Evolutionary conservation across 1,140 invertebrate genomes (phyloP), one percentile per base, ranked within the genome.

Genomic region (Trichonephila clavata): DNA sequence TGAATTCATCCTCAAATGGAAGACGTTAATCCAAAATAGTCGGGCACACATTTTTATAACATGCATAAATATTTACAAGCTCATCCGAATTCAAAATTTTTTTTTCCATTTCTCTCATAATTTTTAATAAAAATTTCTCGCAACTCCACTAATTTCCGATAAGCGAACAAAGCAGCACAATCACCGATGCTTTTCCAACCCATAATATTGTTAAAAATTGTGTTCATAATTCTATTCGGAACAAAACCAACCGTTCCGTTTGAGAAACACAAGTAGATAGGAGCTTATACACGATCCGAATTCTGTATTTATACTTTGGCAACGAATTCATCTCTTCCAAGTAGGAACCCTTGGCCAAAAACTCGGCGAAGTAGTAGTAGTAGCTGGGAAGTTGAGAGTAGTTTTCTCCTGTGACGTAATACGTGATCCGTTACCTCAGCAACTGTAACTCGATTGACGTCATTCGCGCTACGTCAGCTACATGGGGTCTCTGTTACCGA

Each of bases 271-370:
- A 32, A 81, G 57, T 43, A 43, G 89, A 59, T 90, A 90, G 89
- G 89, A 90, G 32, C 68, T 32, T 90, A 63, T 60, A 80, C 68
- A 80, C 21, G 77, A 32, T 81, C 89, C 89, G 63, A 71, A 80
- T 27, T 68, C 89, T 60, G 89, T 90, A 90, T 90, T 90, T 90
- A 90, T 90, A 90, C 89, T 90, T 90, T 90, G 89, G 89, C 89
- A 43, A 90, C 21, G 43, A 81, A 24, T 81, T 90, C 77, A 50
- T 13, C 83, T 13, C 83, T 59, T 84, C 83, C 13, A 60, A 84
- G 57, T 43, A 16, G 8, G 71, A 81, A 81, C 77, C 77, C 57
- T 81, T 61, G 43, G 71, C 89, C 89, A 81, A 90, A 80, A 90
- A 90, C 71, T 81, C 89, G n/a, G 18, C 27, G 21, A 32, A 86